Evolutionary conservation across 2,113 vertebrate species (phyloP).

Genomic region (Rostratula benghalensis): DNA sequence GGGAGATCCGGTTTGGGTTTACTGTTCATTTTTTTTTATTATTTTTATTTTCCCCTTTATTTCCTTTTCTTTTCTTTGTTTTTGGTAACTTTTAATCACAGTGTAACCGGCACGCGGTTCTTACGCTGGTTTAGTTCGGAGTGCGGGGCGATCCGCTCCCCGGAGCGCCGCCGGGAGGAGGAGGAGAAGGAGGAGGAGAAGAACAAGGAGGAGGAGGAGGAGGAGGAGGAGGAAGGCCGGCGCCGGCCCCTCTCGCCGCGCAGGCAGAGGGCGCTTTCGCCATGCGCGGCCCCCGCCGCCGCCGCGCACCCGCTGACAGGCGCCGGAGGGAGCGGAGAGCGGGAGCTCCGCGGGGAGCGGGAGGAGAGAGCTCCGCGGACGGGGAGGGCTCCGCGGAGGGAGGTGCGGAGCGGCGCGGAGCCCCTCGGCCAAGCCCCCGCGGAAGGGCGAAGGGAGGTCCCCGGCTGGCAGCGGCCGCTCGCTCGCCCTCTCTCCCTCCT

Average conservation of each 20-base stretch:
- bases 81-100: background rate
- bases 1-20: background rate
- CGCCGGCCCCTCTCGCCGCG: conserved; percentile 34
- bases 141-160: background rate
- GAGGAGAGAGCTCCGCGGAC: background rate
- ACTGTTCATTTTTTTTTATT: background rate
- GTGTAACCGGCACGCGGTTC: background rate
- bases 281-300: conserved; percentile 68
- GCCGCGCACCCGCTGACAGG: conserved; percentile 37
- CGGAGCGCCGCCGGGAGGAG: background rate
- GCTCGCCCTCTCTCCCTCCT: background rate
- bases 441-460: background rate
- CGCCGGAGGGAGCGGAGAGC: background rate
- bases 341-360: background rate
- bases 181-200: background rate
- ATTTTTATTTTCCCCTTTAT: background rate
- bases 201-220: background rate
- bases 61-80: background rate
- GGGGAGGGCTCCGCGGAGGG: background rate
- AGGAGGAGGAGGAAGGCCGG: conserved; percentile 21
- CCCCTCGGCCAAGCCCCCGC: background rate
- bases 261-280: conserved; percentile 75
- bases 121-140: background rate
- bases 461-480: background rate
- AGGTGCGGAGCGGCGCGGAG: background rate